phyloP scores from a whole-genome alignment of 1,140 invertebrate species.

The Formica exsecta region DNA sequence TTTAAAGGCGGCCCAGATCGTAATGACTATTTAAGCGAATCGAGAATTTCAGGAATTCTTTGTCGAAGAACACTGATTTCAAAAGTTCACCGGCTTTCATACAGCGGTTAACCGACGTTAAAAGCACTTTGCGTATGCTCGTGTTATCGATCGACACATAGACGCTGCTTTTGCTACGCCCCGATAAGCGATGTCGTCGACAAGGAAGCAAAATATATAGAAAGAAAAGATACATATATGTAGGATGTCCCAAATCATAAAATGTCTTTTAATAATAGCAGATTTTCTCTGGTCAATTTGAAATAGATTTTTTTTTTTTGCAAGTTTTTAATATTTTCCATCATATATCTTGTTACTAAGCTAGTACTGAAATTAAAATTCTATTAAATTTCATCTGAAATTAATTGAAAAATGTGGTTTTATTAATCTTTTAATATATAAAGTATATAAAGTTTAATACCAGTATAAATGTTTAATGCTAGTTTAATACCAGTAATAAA shows the following conservation, averaged over 20 bases:
- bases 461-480: no score
- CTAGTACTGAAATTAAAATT: background rate
- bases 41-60: constrained; percentile 15
- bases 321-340: no score
- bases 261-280: no score
- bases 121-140: constrained; percentile 71
- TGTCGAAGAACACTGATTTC: constrained; percentile 59
- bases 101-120: constrained; percentile 73
- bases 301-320: no score
- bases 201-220: background rate
- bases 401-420: background rate
- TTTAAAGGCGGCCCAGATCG: background rate
- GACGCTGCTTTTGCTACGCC: constrained; percentile 26
- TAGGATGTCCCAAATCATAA: no score
- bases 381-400: background rate
- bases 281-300: no score
- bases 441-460: no score
- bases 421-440: background rate
- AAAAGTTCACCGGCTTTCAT: constrained; percentile 62
- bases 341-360: no score
- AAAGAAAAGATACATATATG: no score
- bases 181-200: background rate
- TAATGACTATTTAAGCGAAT: constrained; percentile 13
- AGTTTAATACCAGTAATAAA: background rate
- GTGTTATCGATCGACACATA: constrained; percentile 66